Conservation (phyloP, 1,140 invertebrate species). For the Nylanderia fulva region DNA sequence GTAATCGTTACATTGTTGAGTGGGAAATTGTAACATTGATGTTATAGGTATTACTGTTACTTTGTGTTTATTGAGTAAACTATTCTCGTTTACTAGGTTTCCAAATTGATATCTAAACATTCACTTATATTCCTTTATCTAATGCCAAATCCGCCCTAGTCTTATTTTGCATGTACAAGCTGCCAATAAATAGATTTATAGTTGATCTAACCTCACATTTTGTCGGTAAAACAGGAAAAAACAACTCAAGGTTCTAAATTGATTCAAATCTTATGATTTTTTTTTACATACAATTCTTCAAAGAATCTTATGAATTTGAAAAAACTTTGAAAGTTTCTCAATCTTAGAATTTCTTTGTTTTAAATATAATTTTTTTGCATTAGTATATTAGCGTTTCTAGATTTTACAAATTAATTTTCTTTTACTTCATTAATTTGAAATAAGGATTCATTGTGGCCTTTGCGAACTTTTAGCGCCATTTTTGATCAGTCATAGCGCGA, state of each 20-base stretch:
- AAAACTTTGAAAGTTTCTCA: not conserved
- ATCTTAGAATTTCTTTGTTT: not conserved
- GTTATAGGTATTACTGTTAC: no score
- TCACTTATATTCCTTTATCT: no score
- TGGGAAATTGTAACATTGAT: no score
- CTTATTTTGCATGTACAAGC: no score
- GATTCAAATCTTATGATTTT: not conserved
- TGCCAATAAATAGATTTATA: no score
- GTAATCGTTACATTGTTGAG: no score
- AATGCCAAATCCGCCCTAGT: no score
- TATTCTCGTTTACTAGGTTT: no score
- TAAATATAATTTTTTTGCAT: not conserved
- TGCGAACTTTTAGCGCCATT: constrained; percentile 12
- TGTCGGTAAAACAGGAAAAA: no score
- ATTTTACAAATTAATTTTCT: not conserved
- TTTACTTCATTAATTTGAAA: not conserved
- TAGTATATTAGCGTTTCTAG: not conserved
- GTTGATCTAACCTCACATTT: no score
- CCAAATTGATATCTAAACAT: no score
- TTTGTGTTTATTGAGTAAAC: no score
- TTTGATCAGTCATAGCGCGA: constrained; percentile 16
- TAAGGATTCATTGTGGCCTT: not conserved
- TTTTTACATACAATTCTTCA: not conserved
- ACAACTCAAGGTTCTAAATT: not conserved
- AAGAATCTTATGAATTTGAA: not conserved